These are phyloP conservation scores for Paragorgia papillata DNA, from an alignment of 92 coral and sea anemone genomes.

Conservation along the genomic window DNA sequence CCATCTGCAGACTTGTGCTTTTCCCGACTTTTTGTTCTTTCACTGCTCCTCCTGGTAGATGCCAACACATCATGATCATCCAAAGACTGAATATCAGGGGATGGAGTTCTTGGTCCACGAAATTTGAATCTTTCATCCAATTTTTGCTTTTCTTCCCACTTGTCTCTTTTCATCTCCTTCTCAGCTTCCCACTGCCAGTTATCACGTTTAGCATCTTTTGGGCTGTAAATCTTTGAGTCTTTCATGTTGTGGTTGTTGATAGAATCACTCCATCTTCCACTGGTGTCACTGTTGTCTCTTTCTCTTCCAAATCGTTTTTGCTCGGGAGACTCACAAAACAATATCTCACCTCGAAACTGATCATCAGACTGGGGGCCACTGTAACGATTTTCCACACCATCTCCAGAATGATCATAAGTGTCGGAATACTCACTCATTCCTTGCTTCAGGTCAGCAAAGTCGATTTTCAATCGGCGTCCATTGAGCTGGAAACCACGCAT, in stretches of 20 bases:
- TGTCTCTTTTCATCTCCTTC: conserved; percentile 15
- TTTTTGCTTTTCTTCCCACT: conserved; percentile 18
- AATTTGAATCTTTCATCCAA: neutral
- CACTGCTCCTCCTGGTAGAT: conserved; percentile 8
- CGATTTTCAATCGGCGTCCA: conserved; percentile 94
- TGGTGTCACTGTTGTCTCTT: conserved; percentile 39
- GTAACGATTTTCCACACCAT: conserved; percentile 71
- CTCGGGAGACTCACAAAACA: conserved; percentile 57
- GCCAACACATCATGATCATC: neutral
- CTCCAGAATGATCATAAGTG: conserved; percentile 59
- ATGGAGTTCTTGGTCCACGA: conserved; percentile 32
- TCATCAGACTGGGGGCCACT: conserved; percentile 62
- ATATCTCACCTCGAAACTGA: conserved; percentile 70
- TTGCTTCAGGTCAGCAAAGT: conserved; percentile 98
- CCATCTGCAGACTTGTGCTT: conserved; percentile 33
- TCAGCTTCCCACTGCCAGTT: conserved; percentile 13
- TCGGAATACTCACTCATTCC: conserved; percentile 90
- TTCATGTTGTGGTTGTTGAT: conserved; percentile 9
- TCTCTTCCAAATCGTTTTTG: conserved; percentile 55
- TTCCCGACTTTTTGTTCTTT: conserved; percentile 23
- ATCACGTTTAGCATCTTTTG: conserved; percentile 5
- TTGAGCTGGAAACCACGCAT: conserved; percentile 98
- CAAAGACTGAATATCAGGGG: neutral
- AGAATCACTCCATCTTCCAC: conserved; percentile 38
- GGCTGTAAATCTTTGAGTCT: conserved; percentile 7